A percentile compares a stretch with the other conserved stretches of the same genome.
phyloP scores from a whole-genome alignment of 2,113 vertebrate genomes.

The Phocoena phocoena region DNA sequence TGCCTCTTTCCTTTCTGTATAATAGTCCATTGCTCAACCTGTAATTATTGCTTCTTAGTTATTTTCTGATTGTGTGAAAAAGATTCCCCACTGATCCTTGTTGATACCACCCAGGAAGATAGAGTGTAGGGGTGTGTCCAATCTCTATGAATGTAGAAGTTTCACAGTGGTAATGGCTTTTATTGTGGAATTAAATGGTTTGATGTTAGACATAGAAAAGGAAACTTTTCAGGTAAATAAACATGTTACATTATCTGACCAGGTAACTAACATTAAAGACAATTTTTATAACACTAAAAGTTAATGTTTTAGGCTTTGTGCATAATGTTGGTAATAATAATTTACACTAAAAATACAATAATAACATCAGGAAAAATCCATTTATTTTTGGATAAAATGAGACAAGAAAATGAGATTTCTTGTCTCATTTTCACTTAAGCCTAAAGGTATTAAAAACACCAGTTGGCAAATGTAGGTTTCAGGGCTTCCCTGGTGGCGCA shows the following conservation, averaged over 20 bases:
- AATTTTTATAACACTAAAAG: constrained; percentile 51
- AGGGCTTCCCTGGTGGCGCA: neutral
- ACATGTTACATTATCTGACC: neutral
- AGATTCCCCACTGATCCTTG: neutral
- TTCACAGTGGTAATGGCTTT: neutral
- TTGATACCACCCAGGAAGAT: neutral
- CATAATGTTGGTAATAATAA: constrained; percentile 63
- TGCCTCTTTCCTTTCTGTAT: neutral
- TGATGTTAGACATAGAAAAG: constrained; percentile 8
- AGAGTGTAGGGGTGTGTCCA: neutral
- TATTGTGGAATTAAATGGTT: neutral
- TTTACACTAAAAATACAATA: constrained; percentile 65
- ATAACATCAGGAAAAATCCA: constrained; percentile 47
- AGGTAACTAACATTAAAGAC: neutral
- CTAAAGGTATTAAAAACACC: constrained; percentile 69
- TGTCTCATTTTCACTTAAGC: constrained; percentile 75
- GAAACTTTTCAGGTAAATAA: constrained; percentile 60
- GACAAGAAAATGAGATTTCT: constrained; percentile 66
- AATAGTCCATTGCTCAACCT: neutral
- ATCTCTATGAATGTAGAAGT: neutral
- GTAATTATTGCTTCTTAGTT: neutral
- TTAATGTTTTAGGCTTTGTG: constrained; percentile 72
- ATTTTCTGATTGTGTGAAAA: constrained; percentile 7
- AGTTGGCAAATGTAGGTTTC: constrained; percentile 58
- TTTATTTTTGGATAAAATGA: too few relatives aligned